phyloP scores from a whole-genome alignment of 1,140 invertebrate genomes.

The Euwallacea similis region DNA sequence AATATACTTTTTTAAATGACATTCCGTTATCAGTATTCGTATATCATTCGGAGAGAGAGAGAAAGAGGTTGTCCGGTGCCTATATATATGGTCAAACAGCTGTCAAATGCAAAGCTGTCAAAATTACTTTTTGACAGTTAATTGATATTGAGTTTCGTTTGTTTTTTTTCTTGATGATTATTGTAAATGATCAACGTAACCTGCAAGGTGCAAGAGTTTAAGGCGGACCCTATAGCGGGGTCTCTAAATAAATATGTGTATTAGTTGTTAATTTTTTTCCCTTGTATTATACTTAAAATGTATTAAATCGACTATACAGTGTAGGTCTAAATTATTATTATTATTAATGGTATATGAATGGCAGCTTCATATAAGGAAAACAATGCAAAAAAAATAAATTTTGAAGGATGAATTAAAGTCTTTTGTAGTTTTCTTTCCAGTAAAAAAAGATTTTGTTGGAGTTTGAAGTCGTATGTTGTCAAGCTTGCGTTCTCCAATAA shows the following conservation, averaged over 20 bases:
- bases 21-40: slow-evolving; percentile 50
- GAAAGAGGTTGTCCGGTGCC: slow-evolving; percentile 37
- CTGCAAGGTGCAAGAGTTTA: slow-evolving; percentile 17
- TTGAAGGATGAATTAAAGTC: no score
- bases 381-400: slow-evolving; percentile 14
- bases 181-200: background rate
- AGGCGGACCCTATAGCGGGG: slow-evolving; percentile 10
- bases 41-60: no score
- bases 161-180: slow-evolving; percentile 7
- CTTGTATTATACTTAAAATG: slow-evolving; percentile 32
- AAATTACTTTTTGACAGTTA: slow-evolving; percentile 6
- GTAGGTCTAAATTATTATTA: slow-evolving; percentile 2
- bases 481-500: no score
- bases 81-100: slow-evolving; percentile 12
- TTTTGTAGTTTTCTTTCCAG: background rate
- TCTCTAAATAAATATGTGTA: slow-evolving; percentile 19
- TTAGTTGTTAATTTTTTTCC: slow-evolving; percentile 9
- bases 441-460: background rate
- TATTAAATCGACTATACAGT: slow-evolving; percentile 15
- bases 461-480: no score
- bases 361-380: slow-evolving; percentile 31
- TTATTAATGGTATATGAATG: slow-evolving; percentile 22
- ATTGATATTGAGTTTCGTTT: slow-evolving; percentile 5
- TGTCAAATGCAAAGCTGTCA: slow-evolving; percentile 8
- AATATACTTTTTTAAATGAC: slow-evolving; percentile 23